These are phyloP conservation scores for Sarcophaga peregrina DNA, from an alignment of 1,140 invertebrate genomes.

Conservation along the genomic window DNA sequence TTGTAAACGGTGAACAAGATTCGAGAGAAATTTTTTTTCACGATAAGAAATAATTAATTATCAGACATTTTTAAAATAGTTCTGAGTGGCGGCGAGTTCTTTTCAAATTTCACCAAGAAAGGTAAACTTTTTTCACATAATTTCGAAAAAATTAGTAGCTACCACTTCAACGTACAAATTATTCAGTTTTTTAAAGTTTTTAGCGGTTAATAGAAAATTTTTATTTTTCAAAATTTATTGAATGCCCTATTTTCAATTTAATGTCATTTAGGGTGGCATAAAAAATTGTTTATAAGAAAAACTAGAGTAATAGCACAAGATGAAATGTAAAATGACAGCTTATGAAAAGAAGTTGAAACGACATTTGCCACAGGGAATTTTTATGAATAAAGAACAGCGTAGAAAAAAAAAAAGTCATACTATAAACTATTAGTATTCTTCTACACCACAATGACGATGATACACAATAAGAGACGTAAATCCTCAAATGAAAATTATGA, in stretches of 20 bases:
- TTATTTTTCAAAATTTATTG: too few relatives aligned
- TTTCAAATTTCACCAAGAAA: too few relatives aligned
- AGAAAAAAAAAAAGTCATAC: conserved; percentile 20
- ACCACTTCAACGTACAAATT: too few relatives aligned
- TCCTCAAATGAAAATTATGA: background rate
- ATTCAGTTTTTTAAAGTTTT: too few relatives aligned
- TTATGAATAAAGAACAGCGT: conserved; percentile 12
- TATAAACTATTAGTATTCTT: conserved; percentile 24
- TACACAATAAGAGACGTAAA: background rate
- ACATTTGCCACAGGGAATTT: conserved; percentile 40
- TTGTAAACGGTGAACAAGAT: too few relatives aligned
- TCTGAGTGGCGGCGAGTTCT: too few relatives aligned
- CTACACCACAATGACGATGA: conserved; percentile 9
- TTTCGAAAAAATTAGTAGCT: too few relatives aligned
- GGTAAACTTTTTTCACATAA: too few relatives aligned
- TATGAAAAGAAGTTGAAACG: conserved; percentile 32
- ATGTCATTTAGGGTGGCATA: background rate
- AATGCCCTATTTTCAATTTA: background rate
- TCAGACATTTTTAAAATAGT: too few relatives aligned
- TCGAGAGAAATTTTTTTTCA: too few relatives aligned
- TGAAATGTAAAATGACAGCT: conserved; percentile 40
- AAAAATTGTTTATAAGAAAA: background rate
- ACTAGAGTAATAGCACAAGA: conserved; percentile 8
- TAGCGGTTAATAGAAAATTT: too few relatives aligned
- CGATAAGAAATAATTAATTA: too few relatives aligned